Conservation (phyloP, 1,140 invertebrate genomes). For the Phymorhynchus buccinoides region DNA sequence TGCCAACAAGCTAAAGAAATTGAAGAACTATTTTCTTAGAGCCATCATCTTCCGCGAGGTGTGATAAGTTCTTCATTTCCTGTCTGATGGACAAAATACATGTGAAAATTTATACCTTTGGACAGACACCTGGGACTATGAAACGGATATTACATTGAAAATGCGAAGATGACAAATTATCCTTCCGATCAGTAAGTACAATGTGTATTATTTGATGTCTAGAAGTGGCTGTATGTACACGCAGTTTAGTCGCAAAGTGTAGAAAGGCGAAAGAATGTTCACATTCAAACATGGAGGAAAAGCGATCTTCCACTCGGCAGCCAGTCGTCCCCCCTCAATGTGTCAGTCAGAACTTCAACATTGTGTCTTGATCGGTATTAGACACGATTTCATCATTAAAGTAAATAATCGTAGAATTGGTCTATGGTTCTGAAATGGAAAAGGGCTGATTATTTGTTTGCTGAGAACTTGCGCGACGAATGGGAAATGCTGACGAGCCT, state of each 20-base stretch:
- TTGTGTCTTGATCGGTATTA: not conserved
- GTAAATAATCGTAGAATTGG: too few relatives aligned
- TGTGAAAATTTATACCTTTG: slow-evolving; percentile 33
- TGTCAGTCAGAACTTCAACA: not conserved
- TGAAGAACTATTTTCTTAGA: slow-evolving; percentile 31
- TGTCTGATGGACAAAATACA: slow-evolving; percentile 51
- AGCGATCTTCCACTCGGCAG: not conserved
- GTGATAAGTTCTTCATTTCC: slow-evolving; percentile 53
- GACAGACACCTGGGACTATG: slow-evolving; percentile 5
- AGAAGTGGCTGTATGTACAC: not conserved
- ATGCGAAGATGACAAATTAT: slow-evolving; percentile 61
- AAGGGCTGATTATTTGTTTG: too few relatives aligned
- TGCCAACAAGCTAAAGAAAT: not conserved
- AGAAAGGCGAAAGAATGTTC: slow-evolving; percentile 43
- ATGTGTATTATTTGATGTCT: slow-evolving; percentile 3
- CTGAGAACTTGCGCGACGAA: too few relatives aligned
- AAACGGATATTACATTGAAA: not conserved
- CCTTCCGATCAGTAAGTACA: slow-evolving; percentile 54
- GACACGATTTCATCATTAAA: not conserved
- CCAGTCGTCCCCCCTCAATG: not conserved
- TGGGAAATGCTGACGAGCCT: slow-evolving; percentile 5
- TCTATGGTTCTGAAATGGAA: too few relatives aligned
- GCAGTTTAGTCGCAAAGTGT: slow-evolving; percentile 17
- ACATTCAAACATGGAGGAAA: slow-evolving; percentile 48
- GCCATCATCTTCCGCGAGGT: slow-evolving; percentile 32